These are phyloP conservation scores for Actias luna DNA, from an alignment of 2,888 invertebrate genomes.

Conservation along the genomic window DNA sequence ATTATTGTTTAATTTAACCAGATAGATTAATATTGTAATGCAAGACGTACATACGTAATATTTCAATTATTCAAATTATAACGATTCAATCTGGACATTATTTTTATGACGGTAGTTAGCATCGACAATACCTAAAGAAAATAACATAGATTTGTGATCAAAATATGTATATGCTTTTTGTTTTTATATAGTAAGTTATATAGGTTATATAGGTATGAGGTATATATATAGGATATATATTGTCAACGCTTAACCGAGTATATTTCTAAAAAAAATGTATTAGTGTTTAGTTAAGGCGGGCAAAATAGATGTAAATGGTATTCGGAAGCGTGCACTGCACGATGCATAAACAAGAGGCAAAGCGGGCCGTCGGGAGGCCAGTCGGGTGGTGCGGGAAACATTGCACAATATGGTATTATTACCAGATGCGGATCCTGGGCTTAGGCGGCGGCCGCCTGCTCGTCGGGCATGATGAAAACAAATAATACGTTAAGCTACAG, in stretches of 20 bases:
- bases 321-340: slow-evolving; percentile 73
- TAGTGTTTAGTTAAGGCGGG: background rate
- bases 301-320: slow-evolving; percentile 44
- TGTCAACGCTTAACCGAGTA: background rate
- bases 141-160: background rate
- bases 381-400: slow-evolving; percentile 65
- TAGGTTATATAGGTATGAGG: too few species aligned
- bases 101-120: background rate
- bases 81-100: background rate
- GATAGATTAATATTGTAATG: background rate
- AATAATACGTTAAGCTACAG: slow-evolving; percentile 60
- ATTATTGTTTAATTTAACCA: background rate
- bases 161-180: background rate
- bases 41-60: background rate
- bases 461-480: slow-evolving; percentile 80
- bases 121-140: background rate
- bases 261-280: background rate
- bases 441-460: slow-evolving; percentile 92
- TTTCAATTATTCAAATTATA: background rate
- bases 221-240: background rate
- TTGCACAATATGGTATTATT: slow-evolving; percentile 73
- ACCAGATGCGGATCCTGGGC: slow-evolving; percentile 96
- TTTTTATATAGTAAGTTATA: background rate
- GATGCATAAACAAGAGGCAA: slow-evolving; percentile 66
- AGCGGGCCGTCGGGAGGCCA: slow-evolving; percentile 72